Evolutionary conservation across 2,888 invertebrate genomes (phyloP).

Genomic region (Sussaba pulchella): DNA sequence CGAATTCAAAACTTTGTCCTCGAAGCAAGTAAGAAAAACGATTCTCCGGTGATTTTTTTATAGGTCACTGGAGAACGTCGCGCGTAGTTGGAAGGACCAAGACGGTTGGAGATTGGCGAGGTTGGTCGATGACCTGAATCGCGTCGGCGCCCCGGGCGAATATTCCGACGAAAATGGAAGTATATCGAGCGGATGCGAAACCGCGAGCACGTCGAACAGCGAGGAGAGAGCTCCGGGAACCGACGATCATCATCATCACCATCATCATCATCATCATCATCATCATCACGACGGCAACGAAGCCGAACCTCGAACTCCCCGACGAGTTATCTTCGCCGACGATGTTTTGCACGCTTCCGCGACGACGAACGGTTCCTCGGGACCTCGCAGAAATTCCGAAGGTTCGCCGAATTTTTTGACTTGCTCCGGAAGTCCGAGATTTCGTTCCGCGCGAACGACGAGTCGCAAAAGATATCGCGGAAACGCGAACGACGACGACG

Average conservation of each 20-base stretch:
- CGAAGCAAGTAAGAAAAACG: too few relatives aligned
- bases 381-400: slow-evolving; percentile 80
- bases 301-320: slow-evolving; percentile 70
- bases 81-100: slow-evolving; percentile 81
- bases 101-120: slow-evolving; percentile 81
- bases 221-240: slow-evolving; percentile 80
- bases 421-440: slow-evolving; percentile 81
- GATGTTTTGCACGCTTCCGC: slow-evolving; percentile 65
- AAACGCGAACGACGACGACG: slow-evolving; percentile 77
- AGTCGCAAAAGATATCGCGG: slow-evolving; percentile 75
- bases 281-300: slow-evolving; percentile 69
- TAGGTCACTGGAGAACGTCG: slow-evolving; percentile 79
- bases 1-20: too few relatives aligned
- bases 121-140: slow-evolving; percentile 80
- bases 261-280: slow-evolving; percentile 58
- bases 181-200: slow-evolving; percentile 93
- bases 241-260: slow-evolving; percentile 76
- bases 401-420: slow-evolving; percentile 82
- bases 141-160: slow-evolving; percentile 76
- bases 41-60: too few relatives aligned
- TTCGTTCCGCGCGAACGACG: slow-evolving; percentile 72
- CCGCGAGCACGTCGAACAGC: slow-evolving; percentile 88
- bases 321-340: slow-evolving; percentile 74
- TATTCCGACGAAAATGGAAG: slow-evolving; percentile 82
- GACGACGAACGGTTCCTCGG: slow-evolving; percentile 54